These are phyloP conservation scores for Tanypteryx hageni DNA, from an alignment of 2,888 invertebrate species.

Conservation along the genomic window DNA sequence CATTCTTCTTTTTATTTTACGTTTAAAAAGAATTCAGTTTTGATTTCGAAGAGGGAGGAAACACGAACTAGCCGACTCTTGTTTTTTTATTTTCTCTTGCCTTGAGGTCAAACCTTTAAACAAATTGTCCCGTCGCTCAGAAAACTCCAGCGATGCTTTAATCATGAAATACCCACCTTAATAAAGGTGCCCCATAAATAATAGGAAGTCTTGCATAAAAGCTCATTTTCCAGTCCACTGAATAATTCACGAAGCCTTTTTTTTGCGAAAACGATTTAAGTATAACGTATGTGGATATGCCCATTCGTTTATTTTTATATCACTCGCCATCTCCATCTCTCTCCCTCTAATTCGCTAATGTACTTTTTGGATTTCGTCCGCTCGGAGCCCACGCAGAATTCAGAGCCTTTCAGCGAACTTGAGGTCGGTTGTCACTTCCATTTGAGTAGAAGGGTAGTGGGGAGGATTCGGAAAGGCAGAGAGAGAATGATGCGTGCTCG, in stretches of 20 bases:
- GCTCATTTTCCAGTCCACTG: slow-evolving; percentile 10
- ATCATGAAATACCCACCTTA: neutral
- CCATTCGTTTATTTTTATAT: neutral
- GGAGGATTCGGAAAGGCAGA: neutral
- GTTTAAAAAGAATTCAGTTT: neutral
- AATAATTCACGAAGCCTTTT: slow-evolving; percentile 40
- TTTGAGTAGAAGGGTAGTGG: neutral
- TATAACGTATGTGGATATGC: neutral
- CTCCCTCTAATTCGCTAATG: neutral
- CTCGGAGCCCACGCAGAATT: neutral
- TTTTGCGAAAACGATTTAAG: neutral
- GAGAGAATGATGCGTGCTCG: neutral
- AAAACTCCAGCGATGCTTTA: neutral
- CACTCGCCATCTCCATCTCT: neutral
- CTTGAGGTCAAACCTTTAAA: neutral
- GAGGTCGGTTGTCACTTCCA: neutral
- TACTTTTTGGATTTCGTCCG: neutral
- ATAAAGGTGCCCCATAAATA: slow-evolving; percentile 5
- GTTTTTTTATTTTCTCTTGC: neutral
- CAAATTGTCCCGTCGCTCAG: neutral
- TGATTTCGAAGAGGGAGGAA: neutral
- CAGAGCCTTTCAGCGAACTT: neutral
- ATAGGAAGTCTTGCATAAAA: neutral
- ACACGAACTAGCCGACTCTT: neutral
- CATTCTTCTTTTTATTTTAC: too few species aligned